These are phyloP conservation scores for Tiliqua scincoides DNA, from an alignment of 2,113 vertebrate species.

Conservation along the genomic window DNA sequence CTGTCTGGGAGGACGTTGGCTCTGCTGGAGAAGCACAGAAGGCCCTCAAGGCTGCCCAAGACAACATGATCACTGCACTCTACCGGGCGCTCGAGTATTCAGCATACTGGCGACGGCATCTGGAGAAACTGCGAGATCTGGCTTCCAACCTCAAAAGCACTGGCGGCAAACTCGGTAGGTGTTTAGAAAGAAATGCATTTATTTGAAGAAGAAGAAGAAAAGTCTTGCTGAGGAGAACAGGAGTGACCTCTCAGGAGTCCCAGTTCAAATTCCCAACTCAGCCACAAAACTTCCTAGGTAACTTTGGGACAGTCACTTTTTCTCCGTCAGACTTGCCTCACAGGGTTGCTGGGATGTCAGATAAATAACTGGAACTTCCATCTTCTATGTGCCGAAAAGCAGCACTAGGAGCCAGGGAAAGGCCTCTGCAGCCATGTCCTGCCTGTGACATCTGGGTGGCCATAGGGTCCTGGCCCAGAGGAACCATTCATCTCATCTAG, in stretches of 20 bases:
- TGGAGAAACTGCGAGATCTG: slow-evolving; percentile 75
- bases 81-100: slow-evolving; percentile 72
- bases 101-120: slow-evolving; percentile 74
- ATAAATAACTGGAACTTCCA: no score
- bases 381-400: no score
- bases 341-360: neutral
- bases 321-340: neutral
- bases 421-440: neutral
- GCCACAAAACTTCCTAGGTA: no score
- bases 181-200: neutral
- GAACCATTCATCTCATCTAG: no score
- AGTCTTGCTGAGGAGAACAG: no score
- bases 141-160: slow-evolving; percentile 65
- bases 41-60: slow-evolving; percentile 67
- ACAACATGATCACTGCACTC: slow-evolving; percentile 74
- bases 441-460: no score
- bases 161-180: slow-evolving; percentile 78
- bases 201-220: no score
- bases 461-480: no score
- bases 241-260: neutral
- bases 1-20: slow-evolving; percentile 48
- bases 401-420: no score
- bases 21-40: slow-evolving; percentile 45
- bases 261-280: no score
- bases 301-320: no score